Evolutionary conservation across 2,113 vertebrate genomes (phyloP).

Genomic region (Nematolebias whitei): DNA sequence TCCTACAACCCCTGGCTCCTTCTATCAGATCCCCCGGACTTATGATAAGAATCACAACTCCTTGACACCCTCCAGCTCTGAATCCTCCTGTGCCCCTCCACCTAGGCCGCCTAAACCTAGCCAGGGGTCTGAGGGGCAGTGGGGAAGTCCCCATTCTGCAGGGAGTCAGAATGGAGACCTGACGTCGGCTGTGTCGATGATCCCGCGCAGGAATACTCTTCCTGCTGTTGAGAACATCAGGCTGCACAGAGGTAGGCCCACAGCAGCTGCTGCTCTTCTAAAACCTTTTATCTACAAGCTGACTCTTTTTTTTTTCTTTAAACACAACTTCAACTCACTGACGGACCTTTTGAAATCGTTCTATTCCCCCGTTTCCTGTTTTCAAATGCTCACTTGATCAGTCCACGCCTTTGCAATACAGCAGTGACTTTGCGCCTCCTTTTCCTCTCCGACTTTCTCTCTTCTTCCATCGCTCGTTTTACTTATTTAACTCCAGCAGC

Average conservation of each 20-base stretch:
- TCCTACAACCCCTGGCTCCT: slow-evolving; percentile 85
- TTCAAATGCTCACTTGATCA: slow-evolving; percentile 32
- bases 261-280: not conserved
- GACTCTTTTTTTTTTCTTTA: not conserved
- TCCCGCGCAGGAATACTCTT: slow-evolving; percentile 94
- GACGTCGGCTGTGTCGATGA: slow-evolving; percentile 80
- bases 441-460: slow-evolving; percentile 17
- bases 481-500: slow-evolving; percentile 47
- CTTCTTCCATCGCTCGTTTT: slow-evolving; percentile 41
- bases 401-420: slow-evolving; percentile 8
- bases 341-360: slow-evolving; percentile 6
- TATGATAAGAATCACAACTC: slow-evolving; percentile 97
- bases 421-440: slow-evolving; percentile 26
- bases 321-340: not conserved
- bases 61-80: slow-evolving; percentile 81
- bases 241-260: slow-evolving; percentile 88
- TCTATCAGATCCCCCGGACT: slow-evolving; percentile 94
- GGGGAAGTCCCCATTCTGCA: slow-evolving; percentile 86
- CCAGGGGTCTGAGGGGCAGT: slow-evolving; percentile 83
- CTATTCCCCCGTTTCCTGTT: slow-evolving; percentile 50
- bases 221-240: slow-evolving; percentile 94
- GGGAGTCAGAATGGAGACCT: slow-evolving; percentile 82
- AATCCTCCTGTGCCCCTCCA: slow-evolving; percentile 83
- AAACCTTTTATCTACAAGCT: not conserved
- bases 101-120: slow-evolving; percentile 92